Evolutionary conservation across 1,140 invertebrate species (phyloP).

Genomic region (Cotesia glomerata): DNA sequence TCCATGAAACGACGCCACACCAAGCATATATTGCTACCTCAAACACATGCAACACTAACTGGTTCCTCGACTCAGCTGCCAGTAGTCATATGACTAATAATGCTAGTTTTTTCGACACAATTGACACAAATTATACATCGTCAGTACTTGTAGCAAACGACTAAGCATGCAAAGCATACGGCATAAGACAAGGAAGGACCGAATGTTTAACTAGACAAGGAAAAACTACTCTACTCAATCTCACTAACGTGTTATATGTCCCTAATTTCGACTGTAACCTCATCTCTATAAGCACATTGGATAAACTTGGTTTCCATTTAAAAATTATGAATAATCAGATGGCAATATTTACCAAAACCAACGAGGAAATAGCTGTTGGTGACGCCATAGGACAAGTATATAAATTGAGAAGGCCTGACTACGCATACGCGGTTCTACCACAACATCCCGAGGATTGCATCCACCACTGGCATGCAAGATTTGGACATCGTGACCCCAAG

Average conservation of each 20-base stretch:
- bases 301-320: neutral
- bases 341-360: no score
- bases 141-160: neutral
- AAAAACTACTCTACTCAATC: neutral
- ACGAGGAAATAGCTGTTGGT: no score
- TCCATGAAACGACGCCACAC: neutral
- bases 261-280: neutral
- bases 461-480: neutral
- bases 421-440: no score
- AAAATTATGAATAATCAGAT: neutral
- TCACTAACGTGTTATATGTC: neutral
- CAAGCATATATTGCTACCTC: neutral
- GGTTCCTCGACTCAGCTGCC: slow-evolving; percentile 4
- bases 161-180: neutral
- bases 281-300: neutral
- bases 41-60: neutral
- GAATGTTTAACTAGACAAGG: neutral
- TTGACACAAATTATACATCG: neutral
- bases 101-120: neutral
- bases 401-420: no score
- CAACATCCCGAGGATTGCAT: neutral
- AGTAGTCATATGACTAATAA: neutral
- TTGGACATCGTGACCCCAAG: neutral
- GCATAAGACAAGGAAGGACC: neutral
- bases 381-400: no score